Evolutionary conservation across 35 echinoderm and acorn worm species (phyloP).

Genomic region (Lytechinus pictus): DNA sequence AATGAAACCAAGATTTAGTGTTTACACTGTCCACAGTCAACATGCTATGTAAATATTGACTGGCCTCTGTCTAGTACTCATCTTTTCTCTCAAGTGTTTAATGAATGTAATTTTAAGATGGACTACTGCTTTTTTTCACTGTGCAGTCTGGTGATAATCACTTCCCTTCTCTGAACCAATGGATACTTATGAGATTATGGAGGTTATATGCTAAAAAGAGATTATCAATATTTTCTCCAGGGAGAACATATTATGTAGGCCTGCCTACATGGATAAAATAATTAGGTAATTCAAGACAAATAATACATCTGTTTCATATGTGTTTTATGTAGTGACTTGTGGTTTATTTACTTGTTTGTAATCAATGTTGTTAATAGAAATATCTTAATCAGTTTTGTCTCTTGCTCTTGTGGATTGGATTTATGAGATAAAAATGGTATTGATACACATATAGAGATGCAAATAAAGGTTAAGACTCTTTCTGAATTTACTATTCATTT

Average conservation of each 20-base stretch:
- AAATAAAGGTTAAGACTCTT: neutral
- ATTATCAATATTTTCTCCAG: too few species aligned
- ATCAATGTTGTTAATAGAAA: too few species aligned
- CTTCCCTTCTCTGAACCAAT: neutral
- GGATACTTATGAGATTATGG: neutral
- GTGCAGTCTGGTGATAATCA: neutral
- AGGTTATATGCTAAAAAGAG: too few species aligned
- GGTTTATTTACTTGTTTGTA: too few species aligned
- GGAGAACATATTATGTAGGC: too few species aligned
- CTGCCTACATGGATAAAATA: neutral
- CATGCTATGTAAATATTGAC: neutral
- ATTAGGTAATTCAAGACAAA: neutral
- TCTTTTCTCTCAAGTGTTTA: slow-evolving; percentile 4
- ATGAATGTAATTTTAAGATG: neutral
- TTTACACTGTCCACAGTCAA: neutral
- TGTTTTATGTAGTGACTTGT: too few species aligned
- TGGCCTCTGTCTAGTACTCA: neutral
- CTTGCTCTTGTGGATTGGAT: too few species aligned
- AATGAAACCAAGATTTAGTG: neutral
- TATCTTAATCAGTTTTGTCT: too few species aligned
- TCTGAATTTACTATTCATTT: neutral
- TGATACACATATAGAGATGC: too few species aligned
- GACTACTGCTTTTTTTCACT: neutral
- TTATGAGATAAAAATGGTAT: too few species aligned
- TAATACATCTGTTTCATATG: too few species aligned